A percentile compares a stretch with the other conserved stretches of the same genome.
Conservation (phyloP, 2,113 vertebrate species). For the Toxostoma redivivum region DNA sequence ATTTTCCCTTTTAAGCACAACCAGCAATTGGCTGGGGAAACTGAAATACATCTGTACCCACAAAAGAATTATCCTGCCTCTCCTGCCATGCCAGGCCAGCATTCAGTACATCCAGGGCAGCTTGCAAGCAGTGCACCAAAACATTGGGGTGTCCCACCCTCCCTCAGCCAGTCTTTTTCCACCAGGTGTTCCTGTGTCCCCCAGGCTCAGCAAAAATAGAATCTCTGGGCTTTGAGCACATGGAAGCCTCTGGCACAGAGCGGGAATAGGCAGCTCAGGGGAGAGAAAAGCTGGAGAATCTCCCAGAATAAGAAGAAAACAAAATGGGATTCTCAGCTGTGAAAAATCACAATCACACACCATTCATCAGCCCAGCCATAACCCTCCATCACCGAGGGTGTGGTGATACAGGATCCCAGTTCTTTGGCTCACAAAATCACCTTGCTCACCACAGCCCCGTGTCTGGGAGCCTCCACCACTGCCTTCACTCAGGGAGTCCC, state of each 20-base stretch:
- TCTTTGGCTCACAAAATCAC: background rate
- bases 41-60: background rate
- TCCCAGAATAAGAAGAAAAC: background rate
- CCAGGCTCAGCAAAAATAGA: background rate
- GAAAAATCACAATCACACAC: background rate
- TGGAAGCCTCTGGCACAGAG: background rate
- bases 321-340: background rate
- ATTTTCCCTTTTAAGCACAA: background rate
- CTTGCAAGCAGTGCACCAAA: background rate
- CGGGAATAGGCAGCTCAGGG: background rate
- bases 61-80: background rate
- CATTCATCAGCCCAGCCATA: background rate
- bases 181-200: background rate
- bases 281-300: background rate
- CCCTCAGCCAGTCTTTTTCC: background rate
- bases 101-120: background rate
- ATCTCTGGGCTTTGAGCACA: accelerated
- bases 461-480: background rate
- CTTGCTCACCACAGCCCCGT: too few relatives aligned
- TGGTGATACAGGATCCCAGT: background rate
- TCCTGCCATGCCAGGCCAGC: background rate
- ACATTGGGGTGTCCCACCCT: background rate
- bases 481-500: accelerated
- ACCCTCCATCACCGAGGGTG: background rate
- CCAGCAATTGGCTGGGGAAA: background rate